phyloP scores from a whole-genome alignment of 2,797 vertebrate genomes.

The Diplodus puntazzo region DNA sequence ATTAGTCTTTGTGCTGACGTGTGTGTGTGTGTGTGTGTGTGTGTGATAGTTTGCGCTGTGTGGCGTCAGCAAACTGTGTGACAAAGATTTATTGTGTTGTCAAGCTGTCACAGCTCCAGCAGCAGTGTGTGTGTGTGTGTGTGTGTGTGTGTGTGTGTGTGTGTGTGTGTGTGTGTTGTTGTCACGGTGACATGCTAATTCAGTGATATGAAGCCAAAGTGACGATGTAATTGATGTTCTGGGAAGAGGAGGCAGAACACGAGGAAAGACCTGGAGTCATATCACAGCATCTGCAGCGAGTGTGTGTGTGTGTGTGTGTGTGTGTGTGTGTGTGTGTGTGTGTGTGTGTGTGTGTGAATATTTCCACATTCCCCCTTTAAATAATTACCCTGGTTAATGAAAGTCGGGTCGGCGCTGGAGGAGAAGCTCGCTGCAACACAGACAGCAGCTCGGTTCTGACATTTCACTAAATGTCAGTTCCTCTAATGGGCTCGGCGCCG shows the following conservation, averaged over 20 bases:
- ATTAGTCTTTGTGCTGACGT: not conserved
- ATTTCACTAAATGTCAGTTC: conserved; percentile 23
- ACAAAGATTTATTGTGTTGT: conserved; percentile 28
- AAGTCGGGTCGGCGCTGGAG: conserved; percentile 1
- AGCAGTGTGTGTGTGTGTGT: not conserved
- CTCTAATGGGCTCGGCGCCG: not conserved
- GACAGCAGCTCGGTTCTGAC: not conserved
- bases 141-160: conserved; percentile 11
- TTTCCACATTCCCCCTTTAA: conserved; percentile 3
- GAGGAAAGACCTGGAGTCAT: not conserved
- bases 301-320: conserved; percentile 5
- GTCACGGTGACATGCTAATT: conserved; percentile 7
- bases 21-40: not conserved
- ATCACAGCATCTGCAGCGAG: not conserved
- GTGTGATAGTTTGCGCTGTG: not conserved
- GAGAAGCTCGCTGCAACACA: not conserved
- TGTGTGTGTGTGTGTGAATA: conserved; percentile 9
- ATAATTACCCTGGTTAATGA: conserved; percentile 32
- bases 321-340: conserved; percentile 7
- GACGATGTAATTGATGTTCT: conserved; percentile 24
- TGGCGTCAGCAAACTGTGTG: conserved; percentile 26
- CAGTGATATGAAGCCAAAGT: conserved; percentile 18
- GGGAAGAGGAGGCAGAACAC: not conserved
- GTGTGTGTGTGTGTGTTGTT: conserved; percentile 10
- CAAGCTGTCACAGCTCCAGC: conserved; percentile 17